Conservation (phyloP, 1,140 invertebrate species). For the Drosophila erecta region DNA sequence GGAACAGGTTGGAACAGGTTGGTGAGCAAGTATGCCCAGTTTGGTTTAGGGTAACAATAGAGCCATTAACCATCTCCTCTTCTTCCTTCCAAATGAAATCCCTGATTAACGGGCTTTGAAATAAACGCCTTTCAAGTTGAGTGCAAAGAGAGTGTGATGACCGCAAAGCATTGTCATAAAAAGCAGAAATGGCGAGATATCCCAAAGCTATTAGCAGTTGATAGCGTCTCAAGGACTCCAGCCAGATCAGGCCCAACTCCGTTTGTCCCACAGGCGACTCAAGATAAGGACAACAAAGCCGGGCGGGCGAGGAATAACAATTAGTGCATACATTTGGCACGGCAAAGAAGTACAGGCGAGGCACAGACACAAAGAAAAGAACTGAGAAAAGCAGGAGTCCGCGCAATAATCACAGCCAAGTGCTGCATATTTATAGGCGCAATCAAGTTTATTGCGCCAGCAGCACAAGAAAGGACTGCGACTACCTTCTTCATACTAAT, state of each 20-base stretch:
- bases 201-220: constrained; percentile 64
- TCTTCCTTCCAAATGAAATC: background rate
- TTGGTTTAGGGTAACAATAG: too few relatives aligned
- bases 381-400: constrained; percentile 41
- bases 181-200: constrained; percentile 19
- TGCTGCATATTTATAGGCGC: constrained; percentile 83
- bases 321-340: constrained; percentile 70
- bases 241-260: background rate
- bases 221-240: constrained; percentile 51
- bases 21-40: too few relatives aligned
- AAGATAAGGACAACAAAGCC: constrained; percentile 36
- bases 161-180: constrained; percentile 21
- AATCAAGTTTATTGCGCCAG: constrained; percentile 81
- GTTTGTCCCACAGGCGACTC: background rate
- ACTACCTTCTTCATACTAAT: constrained; percentile 48
- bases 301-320: constrained; percentile 64
- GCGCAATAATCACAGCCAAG: constrained; percentile 77
- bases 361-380: constrained; percentile 5
- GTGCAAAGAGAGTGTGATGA: constrained; percentile 5
- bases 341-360: background rate
- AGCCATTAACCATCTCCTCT: too few relatives aligned
- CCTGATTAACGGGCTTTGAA: background rate
- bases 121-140: background rate
- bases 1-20: background rate
- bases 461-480: constrained; percentile 31